Evolutionary conservation across 2,797 vertebrate genomes (phyloP), one percentile per base, ranked within the genome.

Genomic region (Anolis apletophallus): DNA sequence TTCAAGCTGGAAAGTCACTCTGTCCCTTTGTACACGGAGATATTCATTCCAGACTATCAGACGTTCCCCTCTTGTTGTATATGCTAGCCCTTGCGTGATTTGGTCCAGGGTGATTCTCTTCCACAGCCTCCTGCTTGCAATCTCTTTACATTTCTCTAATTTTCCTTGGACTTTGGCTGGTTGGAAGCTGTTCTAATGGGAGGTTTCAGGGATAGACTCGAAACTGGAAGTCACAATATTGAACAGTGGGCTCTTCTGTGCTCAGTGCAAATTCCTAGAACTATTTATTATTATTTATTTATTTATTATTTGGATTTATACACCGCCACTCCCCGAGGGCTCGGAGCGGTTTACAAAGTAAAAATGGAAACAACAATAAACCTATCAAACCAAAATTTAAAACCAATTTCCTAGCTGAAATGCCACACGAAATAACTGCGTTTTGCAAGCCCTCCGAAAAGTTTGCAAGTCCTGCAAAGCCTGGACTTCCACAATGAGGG

Each of bases 151-250:
- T 59, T 21, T 17, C 57, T 76, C 32, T 55, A 10, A 34, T 17
- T 57, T n/a, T 40, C 52, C 64, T 78, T 78, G 74, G 74, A 78
- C 86, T 72, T 54, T 72, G 40, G 16, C n/a, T 68, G 55, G 9
- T 21, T 8, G 16, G 85, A 68, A 50, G 59, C 50, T 78, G 16
- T 68, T 40, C 32, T 23, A 16, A 12, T 64, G 29, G 34, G 72
- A 85, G 16, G 61, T 23, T 57, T 78, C 50, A 8, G 50, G 50
- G n/a, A 72, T 55, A 72, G 67, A 32, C 46, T 14, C 46, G 29
- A 67, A 54, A 57, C 29, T n/a, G 36, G 59, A 16, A 40, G 59
- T 32, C 52, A n/a, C n/a, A n/a, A n/a, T n/a, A n/a, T n/a, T n/a
- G n/a, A n/a, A n/a, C n/a, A 2, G 3, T 14, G 32, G 17, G 54